These are phyloP conservation scores for Carabus problematicus DNA, from an alignment of 2,888 invertebrate genomes.

Conservation along the genomic window DNA sequence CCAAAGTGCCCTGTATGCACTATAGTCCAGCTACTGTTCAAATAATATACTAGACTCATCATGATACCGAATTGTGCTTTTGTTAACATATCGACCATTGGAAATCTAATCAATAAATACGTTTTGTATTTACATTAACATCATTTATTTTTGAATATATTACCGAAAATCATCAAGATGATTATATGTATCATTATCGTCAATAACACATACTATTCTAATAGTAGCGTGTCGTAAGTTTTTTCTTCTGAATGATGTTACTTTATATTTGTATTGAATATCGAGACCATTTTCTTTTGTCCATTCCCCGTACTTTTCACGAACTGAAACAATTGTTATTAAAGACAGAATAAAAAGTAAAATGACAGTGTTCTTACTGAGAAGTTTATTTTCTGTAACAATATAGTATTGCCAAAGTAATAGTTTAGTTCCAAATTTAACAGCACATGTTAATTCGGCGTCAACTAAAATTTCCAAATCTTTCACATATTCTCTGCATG, in stretches of 20 bases:
- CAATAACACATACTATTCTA: conserved; percentile 62
- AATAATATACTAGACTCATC: conserved; percentile 26
- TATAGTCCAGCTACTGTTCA: conserved; percentile 20
- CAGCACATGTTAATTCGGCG: conserved; percentile 29
- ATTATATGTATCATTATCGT: conserved; percentile 61
- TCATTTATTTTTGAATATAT: conserved; percentile 46
- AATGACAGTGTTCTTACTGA: conserved; percentile 11
- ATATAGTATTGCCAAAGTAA: conserved; percentile 28
- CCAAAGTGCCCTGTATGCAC: conserved; percentile 21
- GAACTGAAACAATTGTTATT: conserved; percentile 10
- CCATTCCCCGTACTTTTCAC: conserved; percentile 31
- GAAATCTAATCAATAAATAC: conserved; percentile 22
- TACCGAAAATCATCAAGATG: conserved; percentile 64
- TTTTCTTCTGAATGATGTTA: conserved; percentile 54
- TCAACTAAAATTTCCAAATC: conserved; percentile 19
- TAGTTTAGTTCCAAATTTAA: not conserved
- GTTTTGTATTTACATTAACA: not conserved
- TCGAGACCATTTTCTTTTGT: conserved; percentile 14
- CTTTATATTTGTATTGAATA: conserved; percentile 11
- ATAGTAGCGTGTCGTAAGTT: conserved; percentile 58
- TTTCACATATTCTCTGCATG: conserved; percentile 8
- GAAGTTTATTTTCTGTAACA: conserved; percentile 13
- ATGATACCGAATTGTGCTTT: conserved; percentile 28
- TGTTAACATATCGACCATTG: conserved; percentile 22
- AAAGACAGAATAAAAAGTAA: not conserved